Evolutionary conservation across 2,888 invertebrate genomes (phyloP).

Genomic region (Phyllotreta cruciferae): DNA sequence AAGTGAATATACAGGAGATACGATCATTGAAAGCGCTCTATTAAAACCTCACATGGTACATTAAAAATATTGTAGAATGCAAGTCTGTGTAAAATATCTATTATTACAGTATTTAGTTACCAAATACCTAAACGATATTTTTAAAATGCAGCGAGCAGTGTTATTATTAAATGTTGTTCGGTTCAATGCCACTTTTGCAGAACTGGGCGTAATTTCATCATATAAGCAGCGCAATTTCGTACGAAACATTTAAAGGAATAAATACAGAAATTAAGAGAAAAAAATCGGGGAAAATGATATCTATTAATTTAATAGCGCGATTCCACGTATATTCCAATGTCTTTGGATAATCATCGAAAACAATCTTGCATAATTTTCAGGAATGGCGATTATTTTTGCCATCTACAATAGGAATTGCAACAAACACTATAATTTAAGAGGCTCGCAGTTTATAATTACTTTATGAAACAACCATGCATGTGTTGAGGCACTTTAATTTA

Average conservation of each 20-base stretch:
- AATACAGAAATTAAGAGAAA: constrained; percentile 16
- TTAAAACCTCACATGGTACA: no score
- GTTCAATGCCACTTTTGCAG: neutral
- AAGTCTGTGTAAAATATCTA: no score
- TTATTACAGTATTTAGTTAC: no score
- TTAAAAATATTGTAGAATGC: no score
- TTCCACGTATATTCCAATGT: constrained; percentile 7
- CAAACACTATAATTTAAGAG: constrained; percentile 42
- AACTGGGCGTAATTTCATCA: neutral
- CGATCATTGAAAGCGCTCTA: no score
- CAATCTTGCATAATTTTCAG: constrained; percentile 43
- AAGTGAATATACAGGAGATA: no score
- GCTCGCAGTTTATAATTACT: constrained; percentile 42
- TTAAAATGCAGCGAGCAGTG: no score
- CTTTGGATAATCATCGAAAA: constrained; percentile 36
- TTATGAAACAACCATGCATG: constrained; percentile 43
- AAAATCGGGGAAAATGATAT: constrained; percentile 9
- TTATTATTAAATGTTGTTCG: neutral
- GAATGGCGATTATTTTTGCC: constrained; percentile 38
- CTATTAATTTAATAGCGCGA: constrained; percentile 16
- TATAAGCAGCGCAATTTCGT: neutral
- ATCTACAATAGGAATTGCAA: constrained; percentile 40
- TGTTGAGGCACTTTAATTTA: constrained; percentile 47
- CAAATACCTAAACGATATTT: no score
- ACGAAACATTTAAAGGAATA: constrained; percentile 15